A percentile compares a stretch with the other conserved stretches of the same genome.
These are phyloP conservation scores for Lampropteryx suffumata DNA, from an alignment of 2,888 invertebrate genomes.

Conservation along the genomic window DNA sequence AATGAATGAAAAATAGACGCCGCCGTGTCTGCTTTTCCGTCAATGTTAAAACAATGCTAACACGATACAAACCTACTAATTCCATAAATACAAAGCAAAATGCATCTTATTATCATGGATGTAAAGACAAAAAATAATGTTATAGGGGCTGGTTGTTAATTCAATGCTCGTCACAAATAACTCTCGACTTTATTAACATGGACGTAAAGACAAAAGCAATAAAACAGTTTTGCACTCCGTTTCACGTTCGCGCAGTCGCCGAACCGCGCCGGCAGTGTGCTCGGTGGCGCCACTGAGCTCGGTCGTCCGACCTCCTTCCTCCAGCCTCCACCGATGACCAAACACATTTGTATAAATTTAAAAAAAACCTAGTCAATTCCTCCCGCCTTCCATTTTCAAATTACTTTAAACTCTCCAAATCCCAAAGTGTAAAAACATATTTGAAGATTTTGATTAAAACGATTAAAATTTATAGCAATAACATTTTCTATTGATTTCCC, in stretches of 20 bases:
- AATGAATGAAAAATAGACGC: slow-evolving; percentile 62
- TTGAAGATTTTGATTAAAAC: slow-evolving; percentile 5
- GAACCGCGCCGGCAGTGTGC: slow-evolving; percentile 56
- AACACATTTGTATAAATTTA: slow-evolving; percentile 53
- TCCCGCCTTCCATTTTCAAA: slow-evolving; percentile 56
- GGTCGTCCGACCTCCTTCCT: slow-evolving; percentile 51
- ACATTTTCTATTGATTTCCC: slow-evolving; percentile 38
- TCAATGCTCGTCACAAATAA: slow-evolving; percentile 33
- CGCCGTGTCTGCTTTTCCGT: slow-evolving; percentile 63
- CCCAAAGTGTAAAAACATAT: slow-evolving; percentile 12
- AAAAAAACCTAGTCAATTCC: slow-evolving; percentile 51
- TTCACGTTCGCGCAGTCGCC: slow-evolving; percentile 66
- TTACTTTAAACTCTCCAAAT: slow-evolving; percentile 5
- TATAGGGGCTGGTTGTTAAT: slow-evolving; percentile 23
- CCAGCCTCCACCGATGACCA: slow-evolving; percentile 37
- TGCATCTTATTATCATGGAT: slow-evolving; percentile 26
- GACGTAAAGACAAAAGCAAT: slow-evolving; percentile 37
- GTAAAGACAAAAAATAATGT: slow-evolving; percentile 25
- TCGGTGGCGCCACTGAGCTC: slow-evolving; percentile 68
- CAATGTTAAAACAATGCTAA: slow-evolving; percentile 62
- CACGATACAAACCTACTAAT: slow-evolving; percentile 28
- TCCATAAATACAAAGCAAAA: slow-evolving; percentile 23
- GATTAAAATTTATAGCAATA: slow-evolving; percentile 23
- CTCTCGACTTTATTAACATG: slow-evolving; percentile 37
- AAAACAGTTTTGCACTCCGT: slow-evolving; percentile 32